A percentile compares a stretch with the other conserved stretches of the same genome.
phyloP scores from a whole-genome alignment of 1,140 invertebrate species.

The Littorina saxatilis region DNA sequence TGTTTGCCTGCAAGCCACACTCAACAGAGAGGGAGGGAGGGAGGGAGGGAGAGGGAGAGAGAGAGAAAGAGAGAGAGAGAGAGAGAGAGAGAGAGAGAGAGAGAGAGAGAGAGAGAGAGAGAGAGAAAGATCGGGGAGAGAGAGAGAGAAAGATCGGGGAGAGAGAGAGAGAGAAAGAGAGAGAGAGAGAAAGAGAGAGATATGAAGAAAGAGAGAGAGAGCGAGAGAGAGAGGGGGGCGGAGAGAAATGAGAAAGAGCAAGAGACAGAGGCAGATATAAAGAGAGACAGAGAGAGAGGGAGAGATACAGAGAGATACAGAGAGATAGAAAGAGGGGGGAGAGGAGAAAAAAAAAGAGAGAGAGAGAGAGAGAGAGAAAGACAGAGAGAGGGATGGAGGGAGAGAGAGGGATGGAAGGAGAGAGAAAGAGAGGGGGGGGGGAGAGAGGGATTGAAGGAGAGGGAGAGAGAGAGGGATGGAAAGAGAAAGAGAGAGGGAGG shows the following conservation, averaged over 20 bases:
- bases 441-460: too few relatives aligned
- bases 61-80: background rate
- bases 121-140: background rate
- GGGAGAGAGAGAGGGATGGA: background rate
- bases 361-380: too few relatives aligned
- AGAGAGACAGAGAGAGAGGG: too few relatives aligned
- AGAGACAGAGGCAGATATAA: background rate
- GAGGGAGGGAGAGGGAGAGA: too few relatives aligned
- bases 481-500: slow-evolving; percentile 1
- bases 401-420: too few relatives aligned
- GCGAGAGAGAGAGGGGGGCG: background rate
- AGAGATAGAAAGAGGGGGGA: background rate
- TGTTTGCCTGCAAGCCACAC: too few relatives aligned
- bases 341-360: background rate
- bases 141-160: background rate
- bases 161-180: background rate
- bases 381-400: too few relatives aligned
- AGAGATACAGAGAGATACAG: slow-evolving; percentile 2
- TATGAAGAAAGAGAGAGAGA: background rate
- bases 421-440: too few relatives aligned
- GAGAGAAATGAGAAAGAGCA: background rate
- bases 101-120: background rate
- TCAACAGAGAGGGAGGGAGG: too few relatives aligned
- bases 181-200: too few relatives aligned
- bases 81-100: too few relatives aligned